Base-by-base conservation (phyloP, 1,140 invertebrate species). In the Brevipalpus yothersi region DNA sequence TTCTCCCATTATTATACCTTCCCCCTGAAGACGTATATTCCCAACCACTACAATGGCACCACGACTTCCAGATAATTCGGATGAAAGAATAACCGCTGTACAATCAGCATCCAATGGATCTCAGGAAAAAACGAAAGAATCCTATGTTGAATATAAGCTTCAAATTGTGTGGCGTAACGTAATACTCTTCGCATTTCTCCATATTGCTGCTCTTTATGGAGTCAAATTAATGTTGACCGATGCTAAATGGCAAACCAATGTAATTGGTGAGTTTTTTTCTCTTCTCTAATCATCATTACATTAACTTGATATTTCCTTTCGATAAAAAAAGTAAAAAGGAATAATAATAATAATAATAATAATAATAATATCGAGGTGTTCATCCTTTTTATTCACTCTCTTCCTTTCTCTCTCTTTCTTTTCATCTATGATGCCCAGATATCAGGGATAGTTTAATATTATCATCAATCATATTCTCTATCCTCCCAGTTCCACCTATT, bases 81-180 rank as follows among this genome's bases (percentile, higher is more conserved):
- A 51, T 51, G 49, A 51, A 51, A n/a, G n/a, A 17, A 51, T 51
- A 10, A 31, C 31, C 31, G 31, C 31, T 31, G 31, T 31, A 3
- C 13, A 51, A 51, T 17, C 49, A n/a, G 21, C 21, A 10, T 7
- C n/a, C n/a, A 13, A n/a, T 3, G 49, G n/a, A 51, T 17, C 21
- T n/a, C n/a, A 51, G 49, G 49, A 51, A 3, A 55, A 55, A 13
- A 17, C 15, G 7, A 55, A 53, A n/a, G 17, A 12, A 17, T 31
- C 31, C 31, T 1, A 23, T 31, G 23, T 41, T 21, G 56, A 43
- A n/a, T 42, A 57, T 17, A 41, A 57, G 23, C 15, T 57, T n/a
- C n/a, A 57, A 43, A 57, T 91, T 39, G 90, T 95, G 0, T 96
- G 92, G 91, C 79, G 82, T 65, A 97, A 96, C 71, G 86, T 96